Evolutionary conservation across 2,797 vertebrate genomes (phyloP).

Genomic region (Remorina albescens): DNA sequence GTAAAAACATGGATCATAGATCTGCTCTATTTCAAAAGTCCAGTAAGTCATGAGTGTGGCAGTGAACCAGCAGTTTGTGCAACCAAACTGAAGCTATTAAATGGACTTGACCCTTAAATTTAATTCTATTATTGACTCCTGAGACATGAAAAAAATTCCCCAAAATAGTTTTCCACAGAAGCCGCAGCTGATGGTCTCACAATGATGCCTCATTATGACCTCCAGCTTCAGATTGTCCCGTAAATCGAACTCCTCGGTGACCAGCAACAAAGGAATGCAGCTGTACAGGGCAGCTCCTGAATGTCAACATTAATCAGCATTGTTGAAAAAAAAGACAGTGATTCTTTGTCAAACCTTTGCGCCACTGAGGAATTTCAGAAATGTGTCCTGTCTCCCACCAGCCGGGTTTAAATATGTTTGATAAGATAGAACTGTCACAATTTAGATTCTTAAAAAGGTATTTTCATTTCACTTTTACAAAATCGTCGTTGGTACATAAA

Average conservation of each 20-base stretch:
- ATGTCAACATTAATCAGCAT: conserved; percentile 11
- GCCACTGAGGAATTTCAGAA: background rate
- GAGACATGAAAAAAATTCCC: background rate
- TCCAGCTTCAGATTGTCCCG: background rate
- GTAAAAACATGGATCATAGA: background rate
- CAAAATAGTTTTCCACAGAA: background rate
- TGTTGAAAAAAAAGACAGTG: background rate
- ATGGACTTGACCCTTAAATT: background rate
- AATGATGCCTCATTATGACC: conserved; percentile 1
- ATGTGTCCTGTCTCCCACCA: background rate
- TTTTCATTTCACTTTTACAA: too few species aligned
- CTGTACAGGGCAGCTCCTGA: background rate
- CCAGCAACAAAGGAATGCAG: conserved; percentile 15
- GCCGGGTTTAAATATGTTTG: too few species aligned
- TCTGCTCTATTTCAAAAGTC: background rate
- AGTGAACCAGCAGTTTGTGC: background rate
- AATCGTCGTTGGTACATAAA: too few species aligned
- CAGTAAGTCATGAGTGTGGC: background rate
- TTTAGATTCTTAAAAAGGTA: too few species aligned
- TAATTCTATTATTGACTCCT: background rate
- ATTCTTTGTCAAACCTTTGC: conserved; percentile 1
- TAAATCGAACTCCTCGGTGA: background rate
- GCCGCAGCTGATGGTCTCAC: background rate
- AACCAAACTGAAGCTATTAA: background rate
- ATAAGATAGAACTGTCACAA: too few species aligned